Conservation (phyloP, 2,888 invertebrate genomes). For the Ariolimax columbianus region DNA sequence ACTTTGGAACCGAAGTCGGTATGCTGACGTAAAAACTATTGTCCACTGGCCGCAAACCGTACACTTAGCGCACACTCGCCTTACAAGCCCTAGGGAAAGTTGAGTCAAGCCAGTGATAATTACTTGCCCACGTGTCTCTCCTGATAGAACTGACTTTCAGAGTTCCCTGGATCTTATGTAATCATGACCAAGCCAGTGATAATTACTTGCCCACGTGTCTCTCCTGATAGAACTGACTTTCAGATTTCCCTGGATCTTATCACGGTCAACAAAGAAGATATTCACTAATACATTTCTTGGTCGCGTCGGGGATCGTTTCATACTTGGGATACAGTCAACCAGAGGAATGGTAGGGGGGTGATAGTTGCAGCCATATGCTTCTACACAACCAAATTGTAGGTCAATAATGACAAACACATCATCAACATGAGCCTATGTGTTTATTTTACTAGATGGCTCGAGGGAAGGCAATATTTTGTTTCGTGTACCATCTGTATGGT, state of each 20-base stretch:
- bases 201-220: neutral
- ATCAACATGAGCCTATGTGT: too few species aligned
- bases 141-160: neutral
- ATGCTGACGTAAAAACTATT: neutral
- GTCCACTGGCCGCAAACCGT: neutral
- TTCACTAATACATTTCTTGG: too few species aligned
- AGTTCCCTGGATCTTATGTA: neutral
- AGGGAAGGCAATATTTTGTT: too few species aligned
- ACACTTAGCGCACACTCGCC: neutral
- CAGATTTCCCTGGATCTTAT: neutral
- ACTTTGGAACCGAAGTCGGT: neutral
- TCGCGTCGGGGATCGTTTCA: too few species aligned
- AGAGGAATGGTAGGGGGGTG: too few species aligned
- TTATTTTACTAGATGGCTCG: too few species aligned
- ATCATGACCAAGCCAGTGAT: neutral
- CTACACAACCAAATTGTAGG: too few species aligned
- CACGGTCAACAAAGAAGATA: too few species aligned
- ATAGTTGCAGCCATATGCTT: too few species aligned
- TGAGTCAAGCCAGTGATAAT: neutral
- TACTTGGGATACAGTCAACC: too few species aligned
- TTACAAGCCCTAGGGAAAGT: neutral
- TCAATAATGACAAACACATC: too few species aligned
- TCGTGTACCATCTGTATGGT: too few species aligned
- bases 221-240: neutral
- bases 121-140: neutral